Percentiles rank a stretch among this genome's conserved stretches.
Conservation (phyloP, 1,140 invertebrate species). For the Drosophila lacteicornis region DNA sequence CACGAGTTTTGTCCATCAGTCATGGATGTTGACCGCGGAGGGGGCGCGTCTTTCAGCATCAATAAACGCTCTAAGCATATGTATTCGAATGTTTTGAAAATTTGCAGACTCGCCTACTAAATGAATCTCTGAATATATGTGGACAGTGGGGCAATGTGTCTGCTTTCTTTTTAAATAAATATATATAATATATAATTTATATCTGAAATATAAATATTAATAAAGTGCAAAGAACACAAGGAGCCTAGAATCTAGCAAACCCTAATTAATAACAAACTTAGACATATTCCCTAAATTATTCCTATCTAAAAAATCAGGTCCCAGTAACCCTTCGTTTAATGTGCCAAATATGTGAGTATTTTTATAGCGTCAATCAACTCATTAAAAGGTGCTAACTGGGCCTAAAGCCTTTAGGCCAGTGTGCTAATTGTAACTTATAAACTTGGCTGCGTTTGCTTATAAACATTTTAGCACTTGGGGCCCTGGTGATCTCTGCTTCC, state of each 20-base stretch:
- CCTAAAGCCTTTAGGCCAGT: slow-evolving; percentile 33
- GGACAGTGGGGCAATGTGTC: slow-evolving; percentile 27
- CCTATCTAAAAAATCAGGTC: not conserved
- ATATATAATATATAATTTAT: not conserved
- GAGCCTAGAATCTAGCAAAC: no score
- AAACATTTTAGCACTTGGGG: slow-evolving; percentile 34
- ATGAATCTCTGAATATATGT: slow-evolving; percentile 40
- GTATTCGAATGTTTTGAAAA: slow-evolving; percentile 47
- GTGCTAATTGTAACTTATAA: slow-evolving; percentile 39
- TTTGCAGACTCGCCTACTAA: slow-evolving; percentile 24
- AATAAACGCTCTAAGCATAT: slow-evolving; percentile 33
- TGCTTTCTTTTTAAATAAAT: not conserved
- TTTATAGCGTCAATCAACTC: slow-evolving; percentile 30
- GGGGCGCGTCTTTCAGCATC: slow-evolving; percentile 64
- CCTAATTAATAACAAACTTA: not conserved
- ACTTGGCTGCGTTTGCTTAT: slow-evolving; percentile 8
- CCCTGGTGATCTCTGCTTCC: slow-evolving; percentile 16
- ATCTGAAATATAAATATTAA: no score
- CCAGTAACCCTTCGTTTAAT: not conserved
- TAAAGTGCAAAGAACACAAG: no score
- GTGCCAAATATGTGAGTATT: slow-evolving; percentile 8
- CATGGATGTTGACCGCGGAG: slow-evolving; percentile 26
- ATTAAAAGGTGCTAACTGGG: slow-evolving; percentile 60
- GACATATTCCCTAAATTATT: not conserved
- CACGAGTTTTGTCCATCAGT: slow-evolving; percentile 29